Evolutionary conservation across 23 tunicate species (phyloP), one percentile per base, ranked within the genome.

Genomic region (Halocynthia aurantium): DNA sequence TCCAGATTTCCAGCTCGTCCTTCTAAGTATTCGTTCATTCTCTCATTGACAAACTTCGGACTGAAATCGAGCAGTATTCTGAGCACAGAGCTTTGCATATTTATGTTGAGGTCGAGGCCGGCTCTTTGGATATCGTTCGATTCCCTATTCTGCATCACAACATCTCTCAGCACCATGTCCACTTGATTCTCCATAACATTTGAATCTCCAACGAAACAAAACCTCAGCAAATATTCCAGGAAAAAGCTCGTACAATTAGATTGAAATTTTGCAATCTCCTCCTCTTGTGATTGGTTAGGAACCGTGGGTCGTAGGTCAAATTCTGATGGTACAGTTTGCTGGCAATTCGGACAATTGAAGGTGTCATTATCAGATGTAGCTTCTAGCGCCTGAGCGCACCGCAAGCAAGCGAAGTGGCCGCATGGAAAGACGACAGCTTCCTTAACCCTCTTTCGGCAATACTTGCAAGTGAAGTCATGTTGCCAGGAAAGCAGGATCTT

Each of bases 171-270:
- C 10, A 74, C 31, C 19, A 49, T 74, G 22, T 74, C 31, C 20
- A 74, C 21, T 8, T 51, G 55, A 10, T 13, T 74, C 8, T 56
- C 64, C 63, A 56, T 74, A 52, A 67, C 18, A 10, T 50, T 13
- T 53, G 74, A 55, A 22, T 65, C 18, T 7, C n/a, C 53, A 10
- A 77, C 74, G 67, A 88, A 88, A 71, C 88, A 88, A 67, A 88
- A 75, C 5, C 75, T 82, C 5, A 80, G 78, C 44, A 88, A 51
- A 75, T 83, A 88, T 57, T 88, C 95, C 64, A 88, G 55, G 21
- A 88, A 88, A 69, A 88, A 88, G 60, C 87, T 77, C 15, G 84
- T 78, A 57, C 87, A 88, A 6, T 86, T 77, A 10, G 71, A 22
- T 19, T 83, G 68, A 52, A 88, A 83, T 9, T 13, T 49, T 31